Conservation (phyloP, 2,797 vertebrate species). For the Spatula versicolor region DNA sequence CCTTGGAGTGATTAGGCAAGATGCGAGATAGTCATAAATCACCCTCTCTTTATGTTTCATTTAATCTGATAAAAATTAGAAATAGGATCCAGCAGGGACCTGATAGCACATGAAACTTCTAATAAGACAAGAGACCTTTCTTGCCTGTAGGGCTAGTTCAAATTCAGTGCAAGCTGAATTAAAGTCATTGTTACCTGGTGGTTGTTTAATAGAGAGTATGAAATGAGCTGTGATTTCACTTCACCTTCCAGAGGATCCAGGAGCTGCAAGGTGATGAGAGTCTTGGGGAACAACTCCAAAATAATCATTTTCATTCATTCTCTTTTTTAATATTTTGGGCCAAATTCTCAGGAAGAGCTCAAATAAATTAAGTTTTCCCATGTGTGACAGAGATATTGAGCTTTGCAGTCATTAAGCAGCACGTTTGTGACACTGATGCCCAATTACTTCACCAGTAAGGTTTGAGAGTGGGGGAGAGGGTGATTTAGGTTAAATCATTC, state of each 20-base stretch:
- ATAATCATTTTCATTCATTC: not conserved
- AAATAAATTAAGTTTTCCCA: not conserved
- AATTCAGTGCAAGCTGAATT: constrained; percentile 44
- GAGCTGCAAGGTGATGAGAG: not conserved
- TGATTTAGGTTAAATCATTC: not conserved
- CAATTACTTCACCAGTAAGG: not conserved
- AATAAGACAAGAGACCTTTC: constrained; percentile 42
- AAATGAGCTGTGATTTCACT: constrained; percentile 27
- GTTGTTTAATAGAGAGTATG: constrained; percentile 2
- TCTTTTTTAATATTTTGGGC: not conserved
- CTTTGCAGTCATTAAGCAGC: not conserved
- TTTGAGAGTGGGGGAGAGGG: not conserved
- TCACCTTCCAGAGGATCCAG: not conserved
- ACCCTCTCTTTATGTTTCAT: constrained; percentile 26
- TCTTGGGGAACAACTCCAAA: not conserved
- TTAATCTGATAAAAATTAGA: constrained; percentile 58
- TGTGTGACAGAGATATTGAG: not conserved
- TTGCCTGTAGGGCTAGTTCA: constrained; percentile 40
- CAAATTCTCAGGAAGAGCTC: not conserved
- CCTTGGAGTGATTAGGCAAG: constrained; percentile 10
- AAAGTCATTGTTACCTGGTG: constrained; percentile 27
- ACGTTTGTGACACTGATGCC: not conserved
- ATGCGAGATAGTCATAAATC: constrained; percentile 38
- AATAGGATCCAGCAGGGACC: constrained; percentile 26
- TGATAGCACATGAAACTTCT: constrained; percentile 44